Conservation (phyloP, 2,797 vertebrate genomes). For the Leptodactylus fallax region DNA sequence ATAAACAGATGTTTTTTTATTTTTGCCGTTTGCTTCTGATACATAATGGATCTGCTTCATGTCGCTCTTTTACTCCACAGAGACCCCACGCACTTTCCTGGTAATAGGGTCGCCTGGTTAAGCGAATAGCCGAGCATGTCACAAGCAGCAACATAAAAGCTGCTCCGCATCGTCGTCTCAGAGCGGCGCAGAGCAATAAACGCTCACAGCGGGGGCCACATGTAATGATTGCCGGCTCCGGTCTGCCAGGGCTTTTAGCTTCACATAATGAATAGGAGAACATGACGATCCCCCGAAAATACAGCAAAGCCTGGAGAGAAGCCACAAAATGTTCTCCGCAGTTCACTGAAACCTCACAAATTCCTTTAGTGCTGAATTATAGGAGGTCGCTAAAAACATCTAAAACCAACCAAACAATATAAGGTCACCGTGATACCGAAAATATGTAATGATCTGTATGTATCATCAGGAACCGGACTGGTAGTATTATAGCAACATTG, state of each 20-base stretch:
- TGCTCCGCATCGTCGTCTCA: not conserved
- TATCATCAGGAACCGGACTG: no score
- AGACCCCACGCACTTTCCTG: not conserved
- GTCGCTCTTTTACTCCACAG: not conserved
- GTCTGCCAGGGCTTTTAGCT: conserved; percentile 43
- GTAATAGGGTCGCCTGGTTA: not conserved
- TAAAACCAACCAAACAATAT: not conserved
- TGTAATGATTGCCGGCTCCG: conserved; percentile 40
- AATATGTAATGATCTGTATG: not conserved
- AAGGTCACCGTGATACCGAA: not conserved
- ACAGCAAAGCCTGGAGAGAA: not conserved
- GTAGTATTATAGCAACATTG: no score
- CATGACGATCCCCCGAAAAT: conserved; percentile 20
- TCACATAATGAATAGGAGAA: conserved; percentile 46
- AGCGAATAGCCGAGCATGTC: not conserved
- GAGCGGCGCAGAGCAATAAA: not conserved
- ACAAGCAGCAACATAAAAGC: not conserved
- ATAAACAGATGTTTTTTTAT: no score
- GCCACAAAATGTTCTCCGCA: not conserved
- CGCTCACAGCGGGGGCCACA: conserved; percentile 3
- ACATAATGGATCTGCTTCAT: not conserved
- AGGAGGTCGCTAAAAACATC: no score
- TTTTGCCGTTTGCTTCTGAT: not conserved
- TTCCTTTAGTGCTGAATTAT: not conserved
- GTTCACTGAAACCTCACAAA: not conserved